A percentile compares a stretch with the other conserved stretches of the same genome.
Evolutionary conservation across 2,113 vertebrate genomes (phyloP).

Genomic region (Antennarius striatus): DNA sequence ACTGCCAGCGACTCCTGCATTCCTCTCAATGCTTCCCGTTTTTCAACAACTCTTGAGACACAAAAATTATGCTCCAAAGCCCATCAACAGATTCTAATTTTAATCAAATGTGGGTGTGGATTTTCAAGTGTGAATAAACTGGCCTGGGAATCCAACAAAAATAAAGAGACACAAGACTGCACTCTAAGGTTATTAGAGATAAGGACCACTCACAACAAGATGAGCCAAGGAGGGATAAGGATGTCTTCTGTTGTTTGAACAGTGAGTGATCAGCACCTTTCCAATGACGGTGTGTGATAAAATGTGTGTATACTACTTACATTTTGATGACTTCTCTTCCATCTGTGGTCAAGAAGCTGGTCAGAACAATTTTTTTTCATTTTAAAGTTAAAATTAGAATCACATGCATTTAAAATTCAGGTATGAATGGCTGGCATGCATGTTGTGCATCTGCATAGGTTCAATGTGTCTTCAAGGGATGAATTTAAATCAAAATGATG

Average conservation of each 20-base stretch:
- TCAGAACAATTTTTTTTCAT: not conserved
- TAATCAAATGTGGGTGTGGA: not conserved
- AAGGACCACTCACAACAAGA: not conserved
- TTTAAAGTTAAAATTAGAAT: not conserved
- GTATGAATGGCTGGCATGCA: not conserved
- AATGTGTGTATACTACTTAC: constrained; percentile 4
- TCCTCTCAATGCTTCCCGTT: not conserved
- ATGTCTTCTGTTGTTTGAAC: not conserved
- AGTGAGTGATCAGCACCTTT: not conserved
- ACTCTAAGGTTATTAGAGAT: constrained; percentile 2
- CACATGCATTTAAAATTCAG: not conserved
- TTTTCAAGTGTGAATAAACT: constrained; percentile 2
- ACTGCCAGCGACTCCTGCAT: not conserved
- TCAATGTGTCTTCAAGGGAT: not conserved
- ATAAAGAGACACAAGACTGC: not conserved
- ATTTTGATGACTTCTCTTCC: not conserved
- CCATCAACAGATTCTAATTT: not conserved
- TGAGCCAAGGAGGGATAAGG: not conserved
- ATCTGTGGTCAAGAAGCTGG: not conserved
- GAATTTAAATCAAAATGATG: not conserved
- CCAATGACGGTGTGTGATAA: not conserved
- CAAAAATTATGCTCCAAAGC: not conserved
- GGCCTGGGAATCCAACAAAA: not conserved
- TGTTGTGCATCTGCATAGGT: not conserved
- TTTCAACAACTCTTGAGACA: constrained; percentile 1